A percentile compares a stretch with the other conserved stretches of the same genome.
Evolutionary conservation across 2,888 invertebrate genomes (phyloP).

Genomic region (Dendrolimus houi): DNA sequence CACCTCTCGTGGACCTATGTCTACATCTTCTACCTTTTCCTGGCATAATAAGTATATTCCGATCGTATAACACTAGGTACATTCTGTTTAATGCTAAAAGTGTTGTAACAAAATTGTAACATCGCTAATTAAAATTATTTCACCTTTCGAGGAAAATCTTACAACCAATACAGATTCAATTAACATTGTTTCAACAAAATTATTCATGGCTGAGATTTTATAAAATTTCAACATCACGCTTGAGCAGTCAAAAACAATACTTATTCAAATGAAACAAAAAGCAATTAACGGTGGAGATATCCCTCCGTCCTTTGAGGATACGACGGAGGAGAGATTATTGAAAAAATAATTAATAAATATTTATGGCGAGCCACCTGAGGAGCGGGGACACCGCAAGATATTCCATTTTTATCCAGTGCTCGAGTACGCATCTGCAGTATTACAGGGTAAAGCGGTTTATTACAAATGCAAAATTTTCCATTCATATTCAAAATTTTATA

Average conservation of each 20-base stretch:
- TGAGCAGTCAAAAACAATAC: conserved; percentile 74
- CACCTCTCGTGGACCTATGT: too few relatives aligned
- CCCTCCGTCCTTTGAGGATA: conserved; percentile 67
- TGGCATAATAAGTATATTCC: too few relatives aligned
- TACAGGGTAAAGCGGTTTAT: conserved; percentile 81
- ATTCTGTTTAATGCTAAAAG: too few relatives aligned
- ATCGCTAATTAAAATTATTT: background rate
- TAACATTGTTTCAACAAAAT: conserved; percentile 49
- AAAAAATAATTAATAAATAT: conserved; percentile 78
- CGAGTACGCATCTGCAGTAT: conserved; percentile 65
- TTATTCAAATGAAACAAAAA: conserved; percentile 77
- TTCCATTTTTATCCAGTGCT: conserved; percentile 65
- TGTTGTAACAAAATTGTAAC: too few relatives aligned
- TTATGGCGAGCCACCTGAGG: conserved; percentile 73
- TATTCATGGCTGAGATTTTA: conserved; percentile 66
- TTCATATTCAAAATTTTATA: conserved; percentile 95
- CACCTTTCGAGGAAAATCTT: conserved; percentile 6
- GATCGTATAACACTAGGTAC: too few relatives aligned
- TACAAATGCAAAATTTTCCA: conserved; percentile 91
- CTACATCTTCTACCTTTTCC: too few relatives aligned
- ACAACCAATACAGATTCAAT: conserved; percentile 31
- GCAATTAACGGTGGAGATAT: conserved; percentile 72
- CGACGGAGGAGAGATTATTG: conserved; percentile 71
- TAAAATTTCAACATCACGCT: conserved; percentile 59
- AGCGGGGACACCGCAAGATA: conserved; percentile 45